Conservation (phyloP, 2,888 invertebrate species). For the Campaea margaritaria region DNA sequence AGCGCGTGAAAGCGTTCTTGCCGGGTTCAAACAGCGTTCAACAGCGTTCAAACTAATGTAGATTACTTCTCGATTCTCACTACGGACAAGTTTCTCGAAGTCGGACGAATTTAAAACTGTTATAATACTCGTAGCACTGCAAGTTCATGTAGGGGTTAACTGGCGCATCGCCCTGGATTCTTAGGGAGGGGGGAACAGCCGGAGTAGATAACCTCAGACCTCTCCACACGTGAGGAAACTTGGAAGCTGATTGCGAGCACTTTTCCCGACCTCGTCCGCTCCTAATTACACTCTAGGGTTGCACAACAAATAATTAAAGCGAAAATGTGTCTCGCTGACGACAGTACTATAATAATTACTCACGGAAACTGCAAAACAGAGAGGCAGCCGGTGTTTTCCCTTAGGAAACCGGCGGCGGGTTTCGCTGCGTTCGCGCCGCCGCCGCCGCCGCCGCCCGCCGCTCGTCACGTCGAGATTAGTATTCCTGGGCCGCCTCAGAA, state of each 20-base stretch:
- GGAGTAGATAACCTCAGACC: background rate
- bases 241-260: slow-evolving; percentile 2
- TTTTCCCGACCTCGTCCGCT: background rate
- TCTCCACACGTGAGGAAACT: slow-evolving; percentile 2
- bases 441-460: background rate
- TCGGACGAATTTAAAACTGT: slow-evolving; percentile 3
- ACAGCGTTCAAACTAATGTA: background rate
- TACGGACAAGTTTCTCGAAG: background rate
- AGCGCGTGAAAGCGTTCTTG: too few species aligned
- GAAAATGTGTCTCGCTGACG: background rate
- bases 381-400: background rate
- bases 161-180: slow-evolving; percentile 3
- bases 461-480: background rate
- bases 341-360: background rate
- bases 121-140: background rate
- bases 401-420: too few species aligned
- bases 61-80: background rate
- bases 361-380: too few species aligned
- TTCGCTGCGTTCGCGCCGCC: background rate
- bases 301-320: background rate
- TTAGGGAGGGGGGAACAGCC: background rate
- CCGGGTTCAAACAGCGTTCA: too few species aligned
- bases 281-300: background rate
- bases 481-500: background rate
- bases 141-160: background rate